A percentile compares a stretch with the other conserved stretches of the same genome.
These are phyloP conservation scores for Gadus macrocephalus DNA, from an alignment of 2,113 vertebrate genomes.

Conservation along the genomic window DNA sequence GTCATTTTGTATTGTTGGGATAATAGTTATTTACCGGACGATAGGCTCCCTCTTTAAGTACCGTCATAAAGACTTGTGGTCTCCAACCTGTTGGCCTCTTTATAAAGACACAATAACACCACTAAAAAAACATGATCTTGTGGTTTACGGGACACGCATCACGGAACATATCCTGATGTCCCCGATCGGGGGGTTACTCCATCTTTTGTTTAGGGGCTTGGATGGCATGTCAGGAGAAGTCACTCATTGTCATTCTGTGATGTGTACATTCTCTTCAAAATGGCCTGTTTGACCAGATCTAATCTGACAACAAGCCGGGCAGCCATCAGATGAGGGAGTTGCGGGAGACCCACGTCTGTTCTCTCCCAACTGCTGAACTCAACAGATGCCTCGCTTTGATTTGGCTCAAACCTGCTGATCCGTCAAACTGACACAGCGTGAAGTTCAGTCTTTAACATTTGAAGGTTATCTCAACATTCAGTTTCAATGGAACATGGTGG, in stretches of 20 bases:
- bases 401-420: slow-evolving; percentile 62
- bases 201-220: too few relatives aligned
- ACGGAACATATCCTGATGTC: too few relatives aligned
- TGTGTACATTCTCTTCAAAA: background rate
- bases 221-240: too few relatives aligned
- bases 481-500: slow-evolving; percentile 11
- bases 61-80: slow-evolving; percentile 52
- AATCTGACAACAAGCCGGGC: slow-evolving; percentile 26
- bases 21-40: slow-evolving; percentile 67
- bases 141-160: slow-evolving; percentile 41
- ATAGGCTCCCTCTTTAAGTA: slow-evolving; percentile 38
- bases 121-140: slow-evolving; percentile 62
- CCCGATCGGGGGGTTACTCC: too few relatives aligned
- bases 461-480: slow-evolving; percentile 37
- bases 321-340: slow-evolving; percentile 19
- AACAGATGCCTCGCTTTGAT: slow-evolving; percentile 61
- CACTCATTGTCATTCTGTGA: background rate
- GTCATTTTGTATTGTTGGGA: slow-evolving; percentile 50
- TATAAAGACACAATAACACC: slow-evolving; percentile 63
- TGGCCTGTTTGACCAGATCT: slow-evolving; percentile 32
- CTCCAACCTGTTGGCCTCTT: slow-evolving; percentile 49
- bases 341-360: slow-evolving; percentile 33
- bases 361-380: slow-evolving; percentile 39
- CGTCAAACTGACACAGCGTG: slow-evolving; percentile 15
- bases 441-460: slow-evolving; percentile 21